A percentile compares a stretch with the other conserved stretches of the same genome.
These are phyloP conservation scores for Drosophila mayri DNA, from an alignment of 1,140 invertebrate genomes.

Conservation along the genomic window DNA sequence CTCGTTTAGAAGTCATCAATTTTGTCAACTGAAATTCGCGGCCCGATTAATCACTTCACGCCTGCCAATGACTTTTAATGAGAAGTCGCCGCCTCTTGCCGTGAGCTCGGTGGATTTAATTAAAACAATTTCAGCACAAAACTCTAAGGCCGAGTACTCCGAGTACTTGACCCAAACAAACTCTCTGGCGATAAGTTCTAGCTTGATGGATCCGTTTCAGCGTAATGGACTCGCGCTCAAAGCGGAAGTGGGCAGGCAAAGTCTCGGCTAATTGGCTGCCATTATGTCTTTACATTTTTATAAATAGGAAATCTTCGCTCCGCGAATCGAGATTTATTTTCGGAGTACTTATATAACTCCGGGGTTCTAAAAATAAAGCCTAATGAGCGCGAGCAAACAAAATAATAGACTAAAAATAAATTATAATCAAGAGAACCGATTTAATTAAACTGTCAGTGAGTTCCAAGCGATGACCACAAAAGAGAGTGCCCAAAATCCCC, in stretches of 20 bases:
- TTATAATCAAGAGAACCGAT: constrained; percentile 17
- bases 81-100: constrained; percentile 11
- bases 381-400: constrained; percentile 32
- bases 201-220: constrained; percentile 37
- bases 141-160: constrained; percentile 23
- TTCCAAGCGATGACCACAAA: constrained; percentile 19
- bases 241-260: constrained; percentile 47
- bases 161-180: constrained; percentile 69
- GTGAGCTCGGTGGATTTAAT: constrained; percentile 59
- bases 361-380: constrained; percentile 40
- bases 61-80: constrained; percentile 63
- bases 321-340: constrained; percentile 37
- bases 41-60: constrained; percentile 60
- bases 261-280: constrained; percentile 41
- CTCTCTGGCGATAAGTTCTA: constrained; percentile 40
- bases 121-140: constrained; percentile 57
- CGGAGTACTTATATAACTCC: constrained; percentile 14
- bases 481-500: constrained; percentile 18
- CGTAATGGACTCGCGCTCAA: constrained; percentile 23
- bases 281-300: constrained; percentile 57
- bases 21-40: constrained; percentile 49
- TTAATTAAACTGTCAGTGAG: constrained; percentile 31
- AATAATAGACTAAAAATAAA: constrained; percentile 42
- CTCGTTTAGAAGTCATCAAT: constrained; percentile 41
- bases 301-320: constrained; percentile 44